Evolutionary conservation across 2,888 invertebrate species (phyloP).

Genomic region (Xanthia icteritia): DNA sequence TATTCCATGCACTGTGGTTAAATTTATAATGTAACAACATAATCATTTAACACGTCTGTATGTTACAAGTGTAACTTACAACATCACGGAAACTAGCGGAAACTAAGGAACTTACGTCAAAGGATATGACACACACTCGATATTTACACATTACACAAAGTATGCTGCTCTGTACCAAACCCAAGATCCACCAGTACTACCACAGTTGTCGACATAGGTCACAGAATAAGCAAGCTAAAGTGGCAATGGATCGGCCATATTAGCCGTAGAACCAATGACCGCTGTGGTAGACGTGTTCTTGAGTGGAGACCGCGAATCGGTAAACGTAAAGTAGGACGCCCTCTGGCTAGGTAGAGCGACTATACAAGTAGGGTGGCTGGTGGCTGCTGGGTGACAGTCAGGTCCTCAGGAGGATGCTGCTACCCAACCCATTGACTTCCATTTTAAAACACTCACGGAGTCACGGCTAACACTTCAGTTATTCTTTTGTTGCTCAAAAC

Average conservation of each 20-base stretch:
- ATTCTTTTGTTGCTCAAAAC: constrained; percentile 33
- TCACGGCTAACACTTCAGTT: neutral
- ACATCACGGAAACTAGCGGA: constrained; percentile 17
- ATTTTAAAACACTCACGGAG: neutral
- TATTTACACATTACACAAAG: constrained; percentile 5
- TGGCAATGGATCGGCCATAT: too few species aligned
- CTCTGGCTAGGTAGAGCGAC: too few species aligned
- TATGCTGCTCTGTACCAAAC: neutral
- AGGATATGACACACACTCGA: constrained; percentile 13
- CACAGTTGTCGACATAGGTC: too few species aligned
- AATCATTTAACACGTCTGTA: neutral
- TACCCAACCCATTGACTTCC: neutral
- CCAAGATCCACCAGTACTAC: too few species aligned
- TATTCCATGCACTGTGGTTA: neutral
- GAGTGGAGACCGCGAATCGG: too few species aligned
- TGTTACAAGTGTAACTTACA: constrained; percentile 3
- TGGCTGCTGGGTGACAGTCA: neutral
- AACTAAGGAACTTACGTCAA: constrained; percentile 17
- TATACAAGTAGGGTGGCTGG: too few species aligned
- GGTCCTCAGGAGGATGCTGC: neutral
- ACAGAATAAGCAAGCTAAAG: too few species aligned
- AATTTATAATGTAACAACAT: neutral
- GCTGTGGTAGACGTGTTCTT: too few species aligned
- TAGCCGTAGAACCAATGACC: too few species aligned
- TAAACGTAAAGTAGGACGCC: too few species aligned